Conservation (phyloP, 2,113 vertebrate species). For the Malurus alboscapulatus region DNA sequence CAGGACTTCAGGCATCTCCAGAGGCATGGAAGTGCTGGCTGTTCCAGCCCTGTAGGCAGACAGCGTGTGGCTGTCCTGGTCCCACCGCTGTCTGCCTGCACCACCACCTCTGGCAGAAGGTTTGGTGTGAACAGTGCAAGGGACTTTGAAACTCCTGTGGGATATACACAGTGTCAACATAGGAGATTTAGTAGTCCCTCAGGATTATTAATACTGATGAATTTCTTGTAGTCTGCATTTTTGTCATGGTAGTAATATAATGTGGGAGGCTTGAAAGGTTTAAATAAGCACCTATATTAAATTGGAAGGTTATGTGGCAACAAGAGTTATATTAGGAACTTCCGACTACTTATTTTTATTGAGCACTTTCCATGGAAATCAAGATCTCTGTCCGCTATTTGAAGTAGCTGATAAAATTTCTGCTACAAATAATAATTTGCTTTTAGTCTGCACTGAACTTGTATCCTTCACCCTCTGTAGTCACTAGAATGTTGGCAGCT, state of each 20-base stretch:
- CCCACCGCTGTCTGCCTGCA: no score
- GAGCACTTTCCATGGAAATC: conserved; percentile 23
- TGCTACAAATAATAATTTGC: background rate
- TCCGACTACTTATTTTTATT: conserved; percentile 37
- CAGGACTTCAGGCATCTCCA: background rate
- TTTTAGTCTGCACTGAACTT: background rate
- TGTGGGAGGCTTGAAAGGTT: conserved; percentile 22
- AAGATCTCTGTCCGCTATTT: background rate
- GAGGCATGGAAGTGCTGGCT: rapidly evolving
- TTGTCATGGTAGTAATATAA: background rate
- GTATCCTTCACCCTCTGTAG: background rate
- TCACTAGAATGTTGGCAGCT: background rate
- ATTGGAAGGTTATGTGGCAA: background rate
- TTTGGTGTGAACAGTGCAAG: rapidly evolving
- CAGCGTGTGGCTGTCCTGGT: rapidly evolving
- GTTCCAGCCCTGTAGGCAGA: background rate
- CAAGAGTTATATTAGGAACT: background rate
- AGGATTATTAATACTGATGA: conserved; percentile 40
- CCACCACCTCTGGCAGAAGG: background rate
- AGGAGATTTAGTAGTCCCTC: background rate
- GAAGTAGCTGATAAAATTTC: background rate
- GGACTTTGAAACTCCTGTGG: background rate
- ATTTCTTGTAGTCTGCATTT: conserved; percentile 20
- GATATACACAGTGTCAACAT: background rate
- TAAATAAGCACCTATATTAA: conserved; percentile 44